Evolutionary conservation across 2,113 vertebrate species (phyloP), one percentile per base, ranked within the genome.

Genomic region (Larimichthys polyactis): DNA sequence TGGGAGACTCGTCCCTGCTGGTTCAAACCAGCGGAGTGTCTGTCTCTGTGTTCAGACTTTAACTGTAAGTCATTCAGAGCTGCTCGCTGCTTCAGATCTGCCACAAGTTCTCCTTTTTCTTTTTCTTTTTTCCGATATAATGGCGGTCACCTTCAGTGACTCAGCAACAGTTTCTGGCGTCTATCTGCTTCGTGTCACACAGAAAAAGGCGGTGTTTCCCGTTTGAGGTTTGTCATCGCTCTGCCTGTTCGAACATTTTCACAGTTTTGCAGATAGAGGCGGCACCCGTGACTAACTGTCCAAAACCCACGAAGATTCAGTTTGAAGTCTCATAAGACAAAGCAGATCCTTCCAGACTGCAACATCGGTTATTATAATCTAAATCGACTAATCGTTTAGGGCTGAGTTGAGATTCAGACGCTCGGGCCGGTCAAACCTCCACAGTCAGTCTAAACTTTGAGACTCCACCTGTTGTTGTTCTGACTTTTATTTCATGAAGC

Each of bases 61-160:
- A 27, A 63, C 52, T 36, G 46, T 44, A 71, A 79, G 55, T 59
- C 76, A 3, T 66, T 32, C 62, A 65, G 10, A 15, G 76, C 77
- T n/a, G 1, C 67, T 12, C 14, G 63, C 32, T 7, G 75, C 75
- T 19, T 24, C 64, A 82, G 27, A 67, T 59, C 65, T n/a, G 29
- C 79, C 76, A 44, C 85, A 83, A 87, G 27, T 91, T 90, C 87
- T 85, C 52, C 70, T 88, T 90, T 89, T 88, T 24, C 24, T 83
- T 60, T 70, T 2, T 5, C 82, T n/a, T n/a, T n/a, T 87, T 82
- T 69, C 68, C 40, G 29, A 75, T 22, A 55, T 57, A 32, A 65
- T 60, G 36, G 11, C 14, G 65, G 71, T 84, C 78, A 44, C 54
- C 16, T 67, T 10, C 67, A 22, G 5, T 83, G 80, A 89, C 79